phyloP scores from a whole-genome alignment of 2,113 vertebrate species.

The Cyanoderma ruficeps region DNA sequence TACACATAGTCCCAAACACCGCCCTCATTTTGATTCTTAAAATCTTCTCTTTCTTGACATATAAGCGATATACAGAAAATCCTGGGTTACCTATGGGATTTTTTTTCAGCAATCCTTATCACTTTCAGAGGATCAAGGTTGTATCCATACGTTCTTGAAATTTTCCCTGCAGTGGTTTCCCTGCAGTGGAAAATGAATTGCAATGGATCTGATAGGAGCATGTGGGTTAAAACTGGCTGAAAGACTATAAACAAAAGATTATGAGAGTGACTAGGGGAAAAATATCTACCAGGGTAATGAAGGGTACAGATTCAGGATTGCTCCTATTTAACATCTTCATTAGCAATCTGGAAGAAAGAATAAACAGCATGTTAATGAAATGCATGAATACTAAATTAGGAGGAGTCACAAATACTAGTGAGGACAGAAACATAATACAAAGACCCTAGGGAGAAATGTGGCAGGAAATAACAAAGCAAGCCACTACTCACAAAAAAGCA shows the following conservation, averaged over 20 bases:
- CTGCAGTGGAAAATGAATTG: conserved; percentile 11
- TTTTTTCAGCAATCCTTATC: neutral
- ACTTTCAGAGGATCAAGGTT: conserved; percentile 1
- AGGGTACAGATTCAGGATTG: conserved; percentile 61
- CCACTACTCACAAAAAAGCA: neutral
- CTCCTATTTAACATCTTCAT: conserved; percentile 69
- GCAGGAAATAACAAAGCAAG: conserved; percentile 21
- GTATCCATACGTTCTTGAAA: neutral
- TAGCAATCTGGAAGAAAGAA: conserved; percentile 67
- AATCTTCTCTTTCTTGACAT: neutral
- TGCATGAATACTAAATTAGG: conserved; percentile 56
- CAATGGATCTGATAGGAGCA: conserved; percentile 17
- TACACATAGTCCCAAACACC: neutral
- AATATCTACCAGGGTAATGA: conserved; percentile 60
- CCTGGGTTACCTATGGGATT: neutral
- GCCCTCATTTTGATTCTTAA: neutral
- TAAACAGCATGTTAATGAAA: conserved; percentile 66
- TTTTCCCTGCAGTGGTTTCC: neutral
- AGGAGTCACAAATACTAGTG: conserved; percentile 34
- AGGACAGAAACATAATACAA: conserved; percentile 24
- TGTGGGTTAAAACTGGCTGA: conserved; percentile 44
- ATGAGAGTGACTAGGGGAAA: conserved; percentile 45
- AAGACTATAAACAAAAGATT: conserved; percentile 60
- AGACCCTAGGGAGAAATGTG: neutral
- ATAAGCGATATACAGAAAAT: neutral